phyloP scores from a whole-genome alignment of 2,888 invertebrate genomes.

The Microctonus hyperodae region DNA sequence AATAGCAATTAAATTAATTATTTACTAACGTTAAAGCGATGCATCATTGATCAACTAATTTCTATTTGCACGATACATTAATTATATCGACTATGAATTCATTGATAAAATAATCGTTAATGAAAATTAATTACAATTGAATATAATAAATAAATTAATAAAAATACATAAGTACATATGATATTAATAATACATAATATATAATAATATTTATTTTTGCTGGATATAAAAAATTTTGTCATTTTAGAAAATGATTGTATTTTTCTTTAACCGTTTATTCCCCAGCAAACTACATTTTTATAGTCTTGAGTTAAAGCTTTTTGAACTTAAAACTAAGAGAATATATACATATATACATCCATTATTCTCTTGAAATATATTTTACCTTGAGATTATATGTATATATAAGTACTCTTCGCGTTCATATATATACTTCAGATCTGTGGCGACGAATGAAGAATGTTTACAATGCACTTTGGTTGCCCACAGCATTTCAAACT shows the following conservation, averaged over 20 bases:
- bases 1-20: no score
- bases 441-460: slow-evolving; percentile 19
- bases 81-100: no score
- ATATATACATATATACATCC: slow-evolving; percentile 4
- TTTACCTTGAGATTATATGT: background rate
- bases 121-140: no score
- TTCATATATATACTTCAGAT: background rate
- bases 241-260: background rate
- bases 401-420: background rate
- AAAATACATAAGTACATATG: no score
- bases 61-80: no score
- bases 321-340: slow-evolving; percentile 15
- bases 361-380: slow-evolving; percentile 16
- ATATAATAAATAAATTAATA: no score
- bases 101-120: no score
- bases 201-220: no score
- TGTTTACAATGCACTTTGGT: slow-evolving; percentile 31
- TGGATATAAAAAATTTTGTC: background rate
- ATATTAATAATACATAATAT: no score
- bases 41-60: no score
- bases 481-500: background rate
- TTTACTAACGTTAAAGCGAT: no score
- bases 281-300: background rate
- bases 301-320: slow-evolving; percentile 4
- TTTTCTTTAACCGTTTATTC: slow-evolving; percentile 4